Conservation (phyloP, 2,888 invertebrate genomes). For the Dynastes grantii region DNA sequence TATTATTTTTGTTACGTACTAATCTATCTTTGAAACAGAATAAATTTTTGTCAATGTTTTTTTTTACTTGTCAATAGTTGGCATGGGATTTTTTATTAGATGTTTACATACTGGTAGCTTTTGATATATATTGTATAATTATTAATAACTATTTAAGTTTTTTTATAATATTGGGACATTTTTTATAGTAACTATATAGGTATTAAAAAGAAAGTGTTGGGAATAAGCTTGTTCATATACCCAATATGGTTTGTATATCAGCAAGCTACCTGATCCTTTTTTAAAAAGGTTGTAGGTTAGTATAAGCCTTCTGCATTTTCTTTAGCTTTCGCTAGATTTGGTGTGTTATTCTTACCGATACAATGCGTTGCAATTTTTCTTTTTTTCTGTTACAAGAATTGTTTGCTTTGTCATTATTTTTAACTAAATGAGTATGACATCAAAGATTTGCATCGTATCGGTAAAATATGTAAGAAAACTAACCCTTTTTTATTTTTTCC, state of each 20-base stretch:
- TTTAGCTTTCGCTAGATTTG: conserved; percentile 69
- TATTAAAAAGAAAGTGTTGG: conserved; percentile 49
- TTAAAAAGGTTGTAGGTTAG: conserved; percentile 62
- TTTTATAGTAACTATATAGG: conserved; percentile 54
- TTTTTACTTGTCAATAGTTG: conserved; percentile 55
- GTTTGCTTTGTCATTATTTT: conserved; percentile 3
- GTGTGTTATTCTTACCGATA: conserved; percentile 52
- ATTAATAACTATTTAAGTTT: conserved; percentile 56
- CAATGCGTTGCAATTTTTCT: conserved; percentile 21
- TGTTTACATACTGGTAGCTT: conserved; percentile 58
- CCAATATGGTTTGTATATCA: conserved; percentile 16
- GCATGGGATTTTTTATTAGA: conserved; percentile 57
- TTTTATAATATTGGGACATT: conserved; percentile 56
- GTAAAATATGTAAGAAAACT: conserved; percentile 34
- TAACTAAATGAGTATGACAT: background rate
- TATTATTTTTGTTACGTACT: conserved; percentile 29
- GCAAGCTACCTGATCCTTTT: conserved; percentile 45
- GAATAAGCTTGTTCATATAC: conserved; percentile 39
- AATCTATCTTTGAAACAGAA: conserved; percentile 55
- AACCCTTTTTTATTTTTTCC: conserved; percentile 28
- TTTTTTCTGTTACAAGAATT: background rate
- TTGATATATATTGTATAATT: conserved; percentile 58
- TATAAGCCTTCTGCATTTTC: conserved; percentile 65
- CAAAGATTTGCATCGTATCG: conserved; percentile 19
- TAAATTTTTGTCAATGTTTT: conserved; percentile 48